phyloP scores from a whole-genome alignment of 2,888 invertebrate species.

The Lutraria lutraria region DNA sequence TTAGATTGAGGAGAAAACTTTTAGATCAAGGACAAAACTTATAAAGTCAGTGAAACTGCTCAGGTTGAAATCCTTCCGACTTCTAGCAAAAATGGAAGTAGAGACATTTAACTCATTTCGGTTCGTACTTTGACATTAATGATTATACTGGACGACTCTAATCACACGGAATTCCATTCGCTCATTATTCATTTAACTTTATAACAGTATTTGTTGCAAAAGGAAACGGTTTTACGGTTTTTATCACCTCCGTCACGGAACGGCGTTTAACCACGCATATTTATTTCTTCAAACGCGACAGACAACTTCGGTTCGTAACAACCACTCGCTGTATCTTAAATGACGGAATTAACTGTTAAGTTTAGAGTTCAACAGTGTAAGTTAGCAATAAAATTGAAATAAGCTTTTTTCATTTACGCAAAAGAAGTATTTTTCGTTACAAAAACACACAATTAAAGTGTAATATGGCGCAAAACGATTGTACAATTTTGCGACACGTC shows the following conservation, averaged over 20 bases:
- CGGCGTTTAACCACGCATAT: slow-evolving; percentile 4
- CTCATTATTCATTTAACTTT: slow-evolving; percentile 65
- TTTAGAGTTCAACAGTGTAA: slow-evolving; percentile 13
- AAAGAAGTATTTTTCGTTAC: background rate
- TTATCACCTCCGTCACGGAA: slow-evolving; percentile 54
- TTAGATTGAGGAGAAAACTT: too few relatives aligned
- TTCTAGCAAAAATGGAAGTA: slow-evolving; percentile 16
- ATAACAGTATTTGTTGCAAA: slow-evolving; percentile 46
- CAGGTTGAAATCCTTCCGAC: background rate
- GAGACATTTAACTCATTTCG: slow-evolving; percentile 42
- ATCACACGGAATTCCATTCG: slow-evolving; percentile 42
- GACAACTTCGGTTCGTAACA: slow-evolving; percentile 9
- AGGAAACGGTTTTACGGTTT: slow-evolving; percentile 46
- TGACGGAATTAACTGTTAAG: background rate
- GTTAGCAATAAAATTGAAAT: background rate
- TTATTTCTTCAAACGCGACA: background rate
- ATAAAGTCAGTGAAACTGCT: too few relatives aligned
- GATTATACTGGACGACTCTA: slow-evolving; percentile 45
- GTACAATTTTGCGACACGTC: background rate
- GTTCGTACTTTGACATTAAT: slow-evolving; percentile 51
- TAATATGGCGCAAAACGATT: background rate
- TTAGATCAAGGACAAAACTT: too few relatives aligned
- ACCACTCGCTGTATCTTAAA: background rate
- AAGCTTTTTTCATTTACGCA: background rate
- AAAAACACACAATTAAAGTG: background rate